Evolutionary conservation across 2,113 vertebrate species (phyloP).

Genomic region (Trogon melanurus): DNA sequence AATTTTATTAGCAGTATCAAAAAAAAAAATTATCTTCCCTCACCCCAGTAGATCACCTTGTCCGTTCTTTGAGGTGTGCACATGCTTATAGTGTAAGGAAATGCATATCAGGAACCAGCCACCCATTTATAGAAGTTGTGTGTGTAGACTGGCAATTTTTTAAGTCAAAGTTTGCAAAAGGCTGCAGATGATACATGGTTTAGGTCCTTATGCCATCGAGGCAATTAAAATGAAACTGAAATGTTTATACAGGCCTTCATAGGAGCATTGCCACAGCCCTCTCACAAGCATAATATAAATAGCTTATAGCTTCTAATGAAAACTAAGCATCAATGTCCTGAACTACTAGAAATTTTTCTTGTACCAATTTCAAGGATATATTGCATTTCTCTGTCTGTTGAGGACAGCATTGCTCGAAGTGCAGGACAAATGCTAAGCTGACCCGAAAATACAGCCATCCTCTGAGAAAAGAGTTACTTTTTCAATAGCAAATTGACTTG

Average conservation of each 20-base stretch:
- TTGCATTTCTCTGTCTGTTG: background rate
- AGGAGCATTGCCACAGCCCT: background rate
- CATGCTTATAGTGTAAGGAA: background rate
- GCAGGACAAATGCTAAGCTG: background rate
- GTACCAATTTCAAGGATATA: background rate
- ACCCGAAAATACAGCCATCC: background rate
- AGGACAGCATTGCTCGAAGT: background rate
- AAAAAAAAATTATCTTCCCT: background rate
- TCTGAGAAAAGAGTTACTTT: background rate
- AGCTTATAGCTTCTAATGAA: background rate
- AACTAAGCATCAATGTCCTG: background rate
- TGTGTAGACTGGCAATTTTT: background rate
- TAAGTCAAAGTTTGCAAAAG: background rate
- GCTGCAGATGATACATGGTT: rapidly evolving
- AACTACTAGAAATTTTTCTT: background rate
- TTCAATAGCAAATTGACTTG: slow-evolving; percentile 5
- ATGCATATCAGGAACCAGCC: background rate
- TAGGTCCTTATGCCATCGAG: background rate
- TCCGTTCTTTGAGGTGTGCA: background rate
- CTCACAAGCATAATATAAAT: background rate
- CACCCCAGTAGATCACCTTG: background rate
- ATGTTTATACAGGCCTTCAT: background rate
- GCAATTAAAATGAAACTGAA: background rate
- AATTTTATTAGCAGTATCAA: background rate
- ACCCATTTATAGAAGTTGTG: background rate